A percentile compares a stretch with the other conserved stretches of the same genome.
These are phyloP conservation scores for Tenthredo livida DNA, from an alignment of 2,888 invertebrate genomes.

Conservation along the genomic window DNA sequence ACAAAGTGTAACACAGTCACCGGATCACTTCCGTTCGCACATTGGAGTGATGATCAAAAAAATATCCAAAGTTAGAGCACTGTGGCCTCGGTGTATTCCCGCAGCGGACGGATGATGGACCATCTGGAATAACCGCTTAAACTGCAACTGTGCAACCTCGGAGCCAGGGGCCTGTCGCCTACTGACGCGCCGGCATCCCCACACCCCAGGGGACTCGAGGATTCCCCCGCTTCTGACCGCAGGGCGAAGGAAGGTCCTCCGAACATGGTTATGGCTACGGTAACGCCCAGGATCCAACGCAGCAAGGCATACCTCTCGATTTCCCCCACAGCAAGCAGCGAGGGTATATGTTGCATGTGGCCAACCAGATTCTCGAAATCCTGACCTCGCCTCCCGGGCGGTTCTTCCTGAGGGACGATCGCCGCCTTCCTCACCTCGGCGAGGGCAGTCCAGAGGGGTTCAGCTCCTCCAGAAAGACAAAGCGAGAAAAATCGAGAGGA, in stretches of 20 bases:
- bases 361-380: constrained; percentile 1
- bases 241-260: constrained; percentile 43
- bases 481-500: not conserved
- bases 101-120: constrained; percentile 16
- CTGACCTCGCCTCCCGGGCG: constrained; percentile 37
- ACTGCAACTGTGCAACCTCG: constrained; percentile 62
- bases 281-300: constrained; percentile 39
- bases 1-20: constrained; percentile 13
- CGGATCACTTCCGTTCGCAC: constrained; percentile 8
- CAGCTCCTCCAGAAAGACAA: not conserved
- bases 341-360: not conserved
- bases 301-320: not conserved
- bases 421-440: not conserved
- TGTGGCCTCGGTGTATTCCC: not conserved
- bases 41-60: not conserved
- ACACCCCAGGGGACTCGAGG: constrained; percentile 64
- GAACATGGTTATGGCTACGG: constrained; percentile 40
- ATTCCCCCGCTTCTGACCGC: constrained; percentile 45
- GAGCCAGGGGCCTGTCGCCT: constrained; percentile 70
- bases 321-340: not conserved
- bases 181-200: constrained; percentile 69
- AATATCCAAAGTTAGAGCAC: constrained; percentile 9
- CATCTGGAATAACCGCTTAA: constrained; percentile 18
- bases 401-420: constrained; percentile 20
- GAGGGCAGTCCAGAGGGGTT: constrained; percentile 13